Percentiles rank a stretch among this genome's conserved stretches.
These are phyloP conservation scores for Amiota mariae DNA, from an alignment of 2,888 invertebrate species.

Conservation along the genomic window DNA sequence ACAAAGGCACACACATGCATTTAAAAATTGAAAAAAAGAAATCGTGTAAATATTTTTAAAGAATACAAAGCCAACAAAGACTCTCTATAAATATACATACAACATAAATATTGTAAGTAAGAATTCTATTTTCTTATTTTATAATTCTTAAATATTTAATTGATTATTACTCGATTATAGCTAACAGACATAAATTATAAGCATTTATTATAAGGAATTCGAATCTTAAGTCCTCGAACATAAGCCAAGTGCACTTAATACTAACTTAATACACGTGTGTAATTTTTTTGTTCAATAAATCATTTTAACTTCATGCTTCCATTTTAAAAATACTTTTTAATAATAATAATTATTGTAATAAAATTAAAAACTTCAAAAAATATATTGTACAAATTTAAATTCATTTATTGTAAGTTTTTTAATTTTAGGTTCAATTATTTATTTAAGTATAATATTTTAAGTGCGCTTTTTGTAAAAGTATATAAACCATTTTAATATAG, in stretches of 20 bases:
- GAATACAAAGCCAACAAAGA: constrained; percentile 73
- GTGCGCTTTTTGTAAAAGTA: constrained; percentile 52
- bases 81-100: constrained; percentile 55
- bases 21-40: constrained; percentile 12
- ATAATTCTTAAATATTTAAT: not conserved
- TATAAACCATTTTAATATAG: constrained; percentile 9
- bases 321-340: constrained; percentile 24
- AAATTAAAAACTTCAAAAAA: not conserved
- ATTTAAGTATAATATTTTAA: constrained; percentile 33
- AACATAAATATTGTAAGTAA: constrained; percentile 10
- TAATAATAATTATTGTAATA: not conserved
- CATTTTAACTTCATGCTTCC: constrained; percentile 43
- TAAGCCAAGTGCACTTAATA: constrained; percentile 54
- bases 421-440: constrained; percentile 30
- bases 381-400: constrained; percentile 29
- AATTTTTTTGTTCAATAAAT: not conserved
- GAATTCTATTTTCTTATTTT: not conserved
- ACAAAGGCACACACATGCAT: constrained; percentile 25
- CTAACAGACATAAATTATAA: constrained; percentile 68
- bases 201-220: constrained; percentile 52
- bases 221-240: constrained; percentile 21
- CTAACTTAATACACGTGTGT: constrained; percentile 35
- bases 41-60: constrained; percentile 49
- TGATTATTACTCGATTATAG: constrained; percentile 13
- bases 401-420: constrained; percentile 32